These are phyloP conservation scores for Leptinotarsa lineolata DNA, from an alignment of 1,140 invertebrate species.

Conservation along the genomic window DNA sequence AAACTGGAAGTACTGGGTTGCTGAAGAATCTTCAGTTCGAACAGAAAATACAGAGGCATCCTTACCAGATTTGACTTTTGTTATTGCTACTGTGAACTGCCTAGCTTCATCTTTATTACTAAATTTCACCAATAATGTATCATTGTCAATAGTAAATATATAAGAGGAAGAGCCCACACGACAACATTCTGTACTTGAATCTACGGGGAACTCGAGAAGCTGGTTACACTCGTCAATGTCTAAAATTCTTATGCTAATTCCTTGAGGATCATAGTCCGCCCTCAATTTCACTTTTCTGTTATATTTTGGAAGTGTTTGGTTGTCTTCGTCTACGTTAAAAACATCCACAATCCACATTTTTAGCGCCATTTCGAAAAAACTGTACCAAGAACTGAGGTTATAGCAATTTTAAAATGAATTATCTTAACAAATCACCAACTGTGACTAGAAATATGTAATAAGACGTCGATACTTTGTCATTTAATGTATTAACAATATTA, in stretches of 20 bases:
- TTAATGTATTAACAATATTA: neutral
- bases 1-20: conserved; percentile 97
- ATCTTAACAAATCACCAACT: neutral
- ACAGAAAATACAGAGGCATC: conserved; percentile 90
- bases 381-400: conserved; percentile 9
- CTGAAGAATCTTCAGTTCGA: conserved; percentile 95
- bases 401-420: neutral
- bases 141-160: conserved; percentile 71
- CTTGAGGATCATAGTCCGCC: conserved; percentile 77
- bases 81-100: conserved; percentile 76
- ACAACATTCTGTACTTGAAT: conserved; percentile 70
- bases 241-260: conserved; percentile 71
- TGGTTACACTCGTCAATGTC: conserved; percentile 57
- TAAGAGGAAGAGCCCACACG: conserved; percentile 68
- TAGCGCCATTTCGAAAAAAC: conserved; percentile 32
- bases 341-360: conserved; percentile 70
- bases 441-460: neutral
- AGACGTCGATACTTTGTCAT: neutral
- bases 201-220: conserved; percentile 70
- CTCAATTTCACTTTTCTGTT: conserved; percentile 69
- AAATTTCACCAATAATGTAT: conserved; percentile 61
- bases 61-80: conserved; percentile 77
- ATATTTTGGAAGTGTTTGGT: conserved; percentile 68
- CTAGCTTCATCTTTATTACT: conserved; percentile 66
- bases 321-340: conserved; percentile 67